Evolutionary conservation across 2,113 vertebrate genomes (phyloP), one percentile per base, ranked within the genome.

Genomic region (Cryptomyrus ogoouensis): DNA sequence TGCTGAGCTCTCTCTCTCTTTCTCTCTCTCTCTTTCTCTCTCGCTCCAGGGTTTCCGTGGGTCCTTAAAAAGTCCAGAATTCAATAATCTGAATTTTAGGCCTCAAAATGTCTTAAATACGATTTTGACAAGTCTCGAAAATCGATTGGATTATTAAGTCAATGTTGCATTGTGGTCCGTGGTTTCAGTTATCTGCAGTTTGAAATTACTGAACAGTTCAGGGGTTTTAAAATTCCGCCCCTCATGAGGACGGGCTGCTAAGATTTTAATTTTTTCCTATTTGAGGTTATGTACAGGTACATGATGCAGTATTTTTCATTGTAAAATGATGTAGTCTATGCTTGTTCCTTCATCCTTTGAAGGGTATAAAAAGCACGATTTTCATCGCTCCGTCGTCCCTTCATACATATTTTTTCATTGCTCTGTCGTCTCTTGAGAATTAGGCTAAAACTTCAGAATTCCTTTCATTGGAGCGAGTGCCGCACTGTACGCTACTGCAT

Each of bases 21-120:
- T 91, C 56, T 10, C 90, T 21, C 90, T 87, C 39, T 91, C 39
- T 80, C 62, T 3, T n/a, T 42, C 91, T 21, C 90, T 87, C 39
- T 92, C 46, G 49, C 27, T 27, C 62, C 53, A 21, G 9, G 10
- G n/a, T 70, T 31, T 31, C n/a, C n/a, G 1, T 4, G 62, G n/a
- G 62, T 27, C 62, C n/a, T 70, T 31, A 66, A 70, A 66, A 70
- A 12, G 62, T 70, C 62, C n/a, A 27, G 8, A 66, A 27, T 66
- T 53, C 52, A 53, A 19, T 53, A 53, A 53, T 53, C 52, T 53
- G 52, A 53, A 19, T 53, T 17, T 53, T 53, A 53, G 3, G 24
- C 58, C 58, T 66, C 1, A 13, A 31, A 66, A 66, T 3, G 9
- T 66, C 58, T 27, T 9, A 62, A 70, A 31, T 70, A 31, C 3